phyloP scores from a whole-genome alignment of 2,888 invertebrate genomes.

The Clunio marinus region DNA sequence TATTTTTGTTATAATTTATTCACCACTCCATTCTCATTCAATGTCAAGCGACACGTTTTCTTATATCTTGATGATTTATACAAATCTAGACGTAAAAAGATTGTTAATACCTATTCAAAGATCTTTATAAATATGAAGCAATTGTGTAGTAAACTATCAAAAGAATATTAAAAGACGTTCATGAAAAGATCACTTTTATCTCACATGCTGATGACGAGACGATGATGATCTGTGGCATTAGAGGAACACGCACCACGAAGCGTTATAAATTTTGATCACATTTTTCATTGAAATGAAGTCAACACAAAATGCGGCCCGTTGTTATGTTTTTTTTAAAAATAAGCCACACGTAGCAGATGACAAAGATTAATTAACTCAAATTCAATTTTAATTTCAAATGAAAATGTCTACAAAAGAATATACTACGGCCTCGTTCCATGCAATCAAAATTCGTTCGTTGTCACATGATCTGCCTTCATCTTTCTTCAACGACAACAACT shows the following conservation, averaged over 20 bases:
- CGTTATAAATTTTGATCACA: conserved; percentile 14
- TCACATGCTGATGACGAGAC: background rate
- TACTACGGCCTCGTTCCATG: too few relatives aligned
- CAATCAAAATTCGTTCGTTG: too few relatives aligned
- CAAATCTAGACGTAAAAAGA: too few relatives aligned
- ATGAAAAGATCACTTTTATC: background rate
- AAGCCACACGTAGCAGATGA: conserved; percentile 1
- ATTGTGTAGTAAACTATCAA: background rate
- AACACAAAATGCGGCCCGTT: background rate
- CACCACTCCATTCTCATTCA: too few relatives aligned
- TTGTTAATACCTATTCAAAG: too few relatives aligned
- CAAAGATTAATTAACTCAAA: conserved; percentile 12
- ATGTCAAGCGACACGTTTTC: conserved; percentile 5
- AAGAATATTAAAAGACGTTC: background rate
- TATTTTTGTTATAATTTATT: too few relatives aligned
- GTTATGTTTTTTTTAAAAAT: background rate
- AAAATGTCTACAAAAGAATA: too few relatives aligned
- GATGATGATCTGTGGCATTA: too few relatives aligned
- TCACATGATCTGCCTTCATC: too few relatives aligned
- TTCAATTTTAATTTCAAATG: conserved; percentile 6
- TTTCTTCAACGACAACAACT: too few relatives aligned
- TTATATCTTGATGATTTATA: too few relatives aligned
- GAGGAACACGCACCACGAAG: too few relatives aligned
- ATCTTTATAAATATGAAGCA: conserved; percentile 10
- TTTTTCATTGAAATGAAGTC: conserved; percentile 14